phyloP scores from a whole-genome alignment of 2,113 vertebrate species.

The Apaloderma vittatum region DNA sequence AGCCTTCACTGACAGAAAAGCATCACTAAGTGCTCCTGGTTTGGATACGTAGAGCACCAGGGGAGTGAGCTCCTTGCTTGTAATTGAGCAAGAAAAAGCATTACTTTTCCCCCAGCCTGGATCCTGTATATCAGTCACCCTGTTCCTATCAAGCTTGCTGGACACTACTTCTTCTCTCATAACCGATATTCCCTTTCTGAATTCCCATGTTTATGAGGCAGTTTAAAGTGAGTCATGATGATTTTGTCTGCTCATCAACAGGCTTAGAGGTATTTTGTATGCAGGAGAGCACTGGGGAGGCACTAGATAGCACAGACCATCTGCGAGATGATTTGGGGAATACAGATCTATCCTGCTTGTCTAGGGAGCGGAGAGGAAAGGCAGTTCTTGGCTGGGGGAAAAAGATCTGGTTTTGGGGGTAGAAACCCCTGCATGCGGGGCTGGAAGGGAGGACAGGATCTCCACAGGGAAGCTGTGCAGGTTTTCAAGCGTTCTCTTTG shows the following conservation, averaged over 20 bases:
- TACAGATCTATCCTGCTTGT: not conserved
- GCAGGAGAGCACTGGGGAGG: not conserved
- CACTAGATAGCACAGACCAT: rapidly evolving
- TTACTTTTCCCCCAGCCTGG: not conserved
- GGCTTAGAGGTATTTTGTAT: not conserved
- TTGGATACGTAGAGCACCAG: not conserved
- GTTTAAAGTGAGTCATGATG: rapidly evolving
- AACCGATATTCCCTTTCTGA: not conserved
- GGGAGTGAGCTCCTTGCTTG: not conserved
- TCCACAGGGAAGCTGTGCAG: rapidly evolving
- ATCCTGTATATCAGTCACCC: not conserved
- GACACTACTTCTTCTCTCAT: not conserved
- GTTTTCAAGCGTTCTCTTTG: not conserved
- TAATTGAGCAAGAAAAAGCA: not conserved
- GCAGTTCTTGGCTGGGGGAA: not conserved
- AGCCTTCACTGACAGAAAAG: not conserved
- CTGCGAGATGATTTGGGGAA: not conserved
- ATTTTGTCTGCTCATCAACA: not conserved
- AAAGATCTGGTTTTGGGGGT: rapidly evolving
- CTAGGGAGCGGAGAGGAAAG: not conserved
- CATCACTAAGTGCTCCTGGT: not conserved
- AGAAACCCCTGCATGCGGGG: rapidly evolving
- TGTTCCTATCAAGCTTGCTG: not conserved
- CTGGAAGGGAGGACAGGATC: too few relatives aligned
- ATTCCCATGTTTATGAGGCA: not conserved